Evolutionary conservation across 2,797 vertebrate genomes (phyloP).

Genomic region (Eurystomus glaucurus): DNA sequence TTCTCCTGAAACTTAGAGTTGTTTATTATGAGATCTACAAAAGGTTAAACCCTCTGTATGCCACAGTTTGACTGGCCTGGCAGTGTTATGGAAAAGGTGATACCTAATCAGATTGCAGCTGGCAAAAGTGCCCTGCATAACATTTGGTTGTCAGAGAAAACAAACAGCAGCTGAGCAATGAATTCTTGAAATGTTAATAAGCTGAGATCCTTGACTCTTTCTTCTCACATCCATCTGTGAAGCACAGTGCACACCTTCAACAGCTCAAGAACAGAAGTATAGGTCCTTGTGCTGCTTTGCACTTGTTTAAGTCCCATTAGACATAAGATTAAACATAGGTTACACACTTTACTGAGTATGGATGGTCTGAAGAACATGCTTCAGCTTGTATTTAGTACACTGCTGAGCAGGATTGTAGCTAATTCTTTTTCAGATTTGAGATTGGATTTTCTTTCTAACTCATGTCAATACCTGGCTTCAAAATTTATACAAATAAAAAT

Average conservation of each 20-base stretch:
- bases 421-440: background rate
- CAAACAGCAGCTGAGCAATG: conserved; percentile 58
- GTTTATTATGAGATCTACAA: conserved; percentile 52
- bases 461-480: background rate
- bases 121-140: conserved; percentile 43
- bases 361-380: background rate
- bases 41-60: conserved; percentile 51
- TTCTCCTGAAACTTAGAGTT: conserved; percentile 63
- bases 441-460: conserved; percentile 2
- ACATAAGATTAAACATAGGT: background rate
- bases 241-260: background rate
- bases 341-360: background rate
- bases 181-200: conserved; percentile 58
- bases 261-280: background rate
- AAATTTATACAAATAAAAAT: conserved; percentile 35
- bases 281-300: background rate
- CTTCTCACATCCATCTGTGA: background rate
- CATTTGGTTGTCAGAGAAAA: conserved; percentile 67
- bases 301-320: background rate
- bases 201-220: conserved; percentile 11
- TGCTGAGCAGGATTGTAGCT: background rate
- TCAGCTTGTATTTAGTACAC: background rate
- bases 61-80: conserved; percentile 27
- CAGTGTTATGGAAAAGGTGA: conserved; percentile 66
- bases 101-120: conserved; percentile 67